phyloP scores from a whole-genome alignment of 2,888 invertebrate species.

The Seira musarum region DNA sequence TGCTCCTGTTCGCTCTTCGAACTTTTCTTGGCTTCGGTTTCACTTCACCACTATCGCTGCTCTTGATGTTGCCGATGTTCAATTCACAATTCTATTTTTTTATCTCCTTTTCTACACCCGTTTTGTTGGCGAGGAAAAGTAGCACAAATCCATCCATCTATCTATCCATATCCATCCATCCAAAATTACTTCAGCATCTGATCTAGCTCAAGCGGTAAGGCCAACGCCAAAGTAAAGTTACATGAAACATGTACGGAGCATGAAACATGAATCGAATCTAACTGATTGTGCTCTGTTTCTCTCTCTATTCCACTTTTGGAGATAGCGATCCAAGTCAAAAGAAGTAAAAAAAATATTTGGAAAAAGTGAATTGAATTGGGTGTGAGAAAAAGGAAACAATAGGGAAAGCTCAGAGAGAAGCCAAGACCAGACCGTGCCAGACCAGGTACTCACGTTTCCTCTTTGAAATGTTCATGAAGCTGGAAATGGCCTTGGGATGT shows the following conservation, averaged over 20 bases:
- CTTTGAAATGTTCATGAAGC: slow-evolving; percentile 1
- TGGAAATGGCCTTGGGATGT: no score
- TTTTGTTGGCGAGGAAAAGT: background rate
- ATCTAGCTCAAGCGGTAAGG: no score
- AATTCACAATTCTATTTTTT: background rate
- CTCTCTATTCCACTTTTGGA: no score
- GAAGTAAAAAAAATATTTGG: background rate
- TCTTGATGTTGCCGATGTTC: no score
- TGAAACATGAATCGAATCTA: slow-evolving; percentile 9
- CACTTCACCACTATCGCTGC: no score
- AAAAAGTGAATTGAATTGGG: background rate
- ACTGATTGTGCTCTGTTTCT: background rate
- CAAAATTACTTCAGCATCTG: no score
- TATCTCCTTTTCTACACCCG: background rate
- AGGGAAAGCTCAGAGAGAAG: background rate
- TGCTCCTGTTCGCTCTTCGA: no score
- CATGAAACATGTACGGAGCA: background rate
- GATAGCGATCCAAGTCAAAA: background rate
- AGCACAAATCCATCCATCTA: background rate
- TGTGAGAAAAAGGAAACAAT: slow-evolving; percentile 3
- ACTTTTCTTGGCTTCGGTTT: no score
- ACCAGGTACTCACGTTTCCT: no score
- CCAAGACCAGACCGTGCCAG: no score
- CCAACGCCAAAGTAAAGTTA: no score
- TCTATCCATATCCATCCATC: background rate